Evolutionary conservation across 2,888 invertebrate species (phyloP), one percentile per base, ranked within the genome.

Genomic region (Mythimna vitellina): DNA sequence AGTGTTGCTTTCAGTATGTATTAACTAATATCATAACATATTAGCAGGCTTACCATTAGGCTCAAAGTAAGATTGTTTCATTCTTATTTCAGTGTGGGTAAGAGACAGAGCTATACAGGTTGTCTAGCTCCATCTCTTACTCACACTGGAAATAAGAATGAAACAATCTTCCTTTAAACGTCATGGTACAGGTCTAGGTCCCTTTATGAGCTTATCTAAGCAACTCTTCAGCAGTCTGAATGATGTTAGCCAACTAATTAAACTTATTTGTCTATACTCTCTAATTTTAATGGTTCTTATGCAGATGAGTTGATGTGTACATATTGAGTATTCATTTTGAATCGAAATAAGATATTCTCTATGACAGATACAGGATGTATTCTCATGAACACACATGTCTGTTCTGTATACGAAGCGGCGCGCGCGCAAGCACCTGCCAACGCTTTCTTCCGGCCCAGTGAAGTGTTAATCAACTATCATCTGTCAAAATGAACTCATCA

Each of bases 371-470:
- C 64, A 78, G 78, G 57, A 62, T 73, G 61, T 53, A 35, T 64
- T 70, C 51, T 66, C 10, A 54, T 67, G 14, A 75, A 58, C 32
- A 46, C 63, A 66, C 54, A 65, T 65, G 60, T 32, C 14, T 42
- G 6, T 25, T 32, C 10, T 42, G 8, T n/a, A 58, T 1, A 65
- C 70, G 65, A 68, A 67, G 42, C 46, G 29, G 66, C 57, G 61
- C 76, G n/a, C 22, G 70, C 67, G 35, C 17, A 49, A 29, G 3
- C 60, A 60, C 65, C 80, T 66, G 76, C 51, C 56, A 57, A 53
- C 80, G 22, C 60, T 77, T 65, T 73, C 80, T 76, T 80, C 73
- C 69, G 38, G 71, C 73, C 73, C 77, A 79, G 61, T 66, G 73
- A 73, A 67, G 51, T 61, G 66, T 57, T 73, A 49, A 68, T 66